phyloP scores from a whole-genome alignment of 1,140 invertebrate species.

The Agraylea sexmaculata region DNA sequence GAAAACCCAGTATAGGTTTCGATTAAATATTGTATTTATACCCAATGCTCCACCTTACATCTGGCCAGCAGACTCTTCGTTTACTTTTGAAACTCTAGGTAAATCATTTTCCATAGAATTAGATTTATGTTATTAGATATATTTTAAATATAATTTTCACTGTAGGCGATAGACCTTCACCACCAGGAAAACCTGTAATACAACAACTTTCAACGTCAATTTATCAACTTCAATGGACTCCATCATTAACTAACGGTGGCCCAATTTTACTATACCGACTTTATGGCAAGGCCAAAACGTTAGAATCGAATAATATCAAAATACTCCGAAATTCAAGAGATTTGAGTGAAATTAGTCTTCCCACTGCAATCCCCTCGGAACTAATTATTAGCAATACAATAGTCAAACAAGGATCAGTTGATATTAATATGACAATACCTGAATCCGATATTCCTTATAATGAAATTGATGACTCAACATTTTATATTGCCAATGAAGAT shows the following conservation, averaged over 20 bases:
- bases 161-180: constrained; percentile 50
- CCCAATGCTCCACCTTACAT: constrained; percentile 43
- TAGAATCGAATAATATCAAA: too few relatives aligned
- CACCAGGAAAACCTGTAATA: constrained; percentile 53
- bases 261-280: constrained; percentile 15
- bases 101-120: constrained; percentile 20
- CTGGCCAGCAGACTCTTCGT: constrained; percentile 56
- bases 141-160: constrained; percentile 15
- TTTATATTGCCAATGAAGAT: constrained; percentile 27
- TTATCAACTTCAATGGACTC: constrained; percentile 62
- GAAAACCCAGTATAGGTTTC: constrained; percentile 43
- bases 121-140: background rate
- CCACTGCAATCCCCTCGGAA: too few relatives aligned
- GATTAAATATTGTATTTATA: constrained; percentile 54
- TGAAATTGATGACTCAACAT: constrained; percentile 13
- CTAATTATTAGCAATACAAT: background rate
- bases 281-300: constrained; percentile 10
- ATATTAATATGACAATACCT: background rate
- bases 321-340: background rate
- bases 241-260: constrained; percentile 30
- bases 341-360: constrained; percentile 20
- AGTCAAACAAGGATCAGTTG: background rate
- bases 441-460: constrained; percentile 17
- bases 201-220: constrained; percentile 49
- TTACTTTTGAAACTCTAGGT: constrained; percentile 66